Conservation (phyloP, 1,140 invertebrate genomes). For the Meloidogyne exigua region DNA sequence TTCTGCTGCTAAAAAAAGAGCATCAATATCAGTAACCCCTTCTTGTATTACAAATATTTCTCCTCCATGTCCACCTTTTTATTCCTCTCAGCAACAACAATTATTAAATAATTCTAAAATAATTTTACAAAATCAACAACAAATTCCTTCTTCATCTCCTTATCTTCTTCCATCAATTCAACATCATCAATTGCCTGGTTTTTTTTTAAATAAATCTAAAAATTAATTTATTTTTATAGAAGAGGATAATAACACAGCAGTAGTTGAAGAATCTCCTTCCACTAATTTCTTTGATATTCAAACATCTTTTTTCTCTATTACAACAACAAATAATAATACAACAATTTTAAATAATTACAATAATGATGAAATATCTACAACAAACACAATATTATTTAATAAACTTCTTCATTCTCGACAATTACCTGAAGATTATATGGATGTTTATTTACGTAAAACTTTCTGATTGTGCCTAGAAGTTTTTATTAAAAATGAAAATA, state of each 20-base stretch:
- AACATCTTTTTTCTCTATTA: not conserved
- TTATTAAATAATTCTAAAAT: not conserved
- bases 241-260: not conserved
- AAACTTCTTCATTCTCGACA: too few species aligned
- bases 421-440: too few species aligned
- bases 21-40: not conserved
- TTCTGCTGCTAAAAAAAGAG: constrained; percentile 4
- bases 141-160: not conserved
- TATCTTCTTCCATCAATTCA: not conserved
- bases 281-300: not conserved
- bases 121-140: not conserved
- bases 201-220: not conserved
- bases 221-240: not conserved
- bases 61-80: not conserved
- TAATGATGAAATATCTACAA: not conserved
- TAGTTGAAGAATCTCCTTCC: not conserved
- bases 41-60: not conserved
- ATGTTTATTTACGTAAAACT: too few species aligned
- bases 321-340: not conserved
- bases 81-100: not conserved
- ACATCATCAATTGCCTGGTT: not conserved
- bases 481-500: too few species aligned
- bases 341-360: constrained; percentile 1
- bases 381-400: not conserved
- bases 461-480: too few species aligned